A percentile compares a stretch with the other conserved stretches of the same genome.
These are phyloP conservation scores for Caenorhabditis latens DNA, from an alignment of 1,140 invertebrate genomes.

Conservation along the genomic window DNA sequence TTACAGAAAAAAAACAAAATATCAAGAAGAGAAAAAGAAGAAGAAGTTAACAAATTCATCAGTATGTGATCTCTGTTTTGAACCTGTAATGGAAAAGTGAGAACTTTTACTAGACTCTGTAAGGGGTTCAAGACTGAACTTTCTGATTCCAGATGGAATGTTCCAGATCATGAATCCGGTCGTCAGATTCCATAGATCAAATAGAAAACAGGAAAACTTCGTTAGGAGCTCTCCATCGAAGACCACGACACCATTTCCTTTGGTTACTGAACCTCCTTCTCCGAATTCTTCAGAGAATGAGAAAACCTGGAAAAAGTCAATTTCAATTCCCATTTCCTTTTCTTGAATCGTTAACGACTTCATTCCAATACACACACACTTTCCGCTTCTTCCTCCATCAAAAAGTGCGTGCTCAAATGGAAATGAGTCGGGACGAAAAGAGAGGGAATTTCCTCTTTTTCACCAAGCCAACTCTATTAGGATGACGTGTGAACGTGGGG, in stretches of 20 bases:
- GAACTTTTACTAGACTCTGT: no score
- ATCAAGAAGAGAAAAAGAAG: neutral
- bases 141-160: no score
- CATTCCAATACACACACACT: neutral
- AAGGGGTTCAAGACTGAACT: no score
- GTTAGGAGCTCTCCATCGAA: neutral
- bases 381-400: neutral
- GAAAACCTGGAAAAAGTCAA: conserved; percentile 4
- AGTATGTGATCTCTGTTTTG: neutral
- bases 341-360: conserved; percentile 23
- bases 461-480: neutral
- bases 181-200: no score
- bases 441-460: neutral
- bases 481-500: neutral
- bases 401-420: conserved; percentile 17
- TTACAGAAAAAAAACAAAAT: neutral
- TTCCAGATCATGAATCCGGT: no score
- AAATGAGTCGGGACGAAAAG: neutral
- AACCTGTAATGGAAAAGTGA: neutral
- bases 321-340: neutral
- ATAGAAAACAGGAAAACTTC: neutral
- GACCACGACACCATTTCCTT: no score
- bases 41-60: neutral
- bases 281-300: no score
- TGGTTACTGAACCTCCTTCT: no score